These are phyloP conservation scores for Oostethus manadensis DNA, from an alignment of 2,113 vertebrate species.

Conservation along the genomic window DNA sequence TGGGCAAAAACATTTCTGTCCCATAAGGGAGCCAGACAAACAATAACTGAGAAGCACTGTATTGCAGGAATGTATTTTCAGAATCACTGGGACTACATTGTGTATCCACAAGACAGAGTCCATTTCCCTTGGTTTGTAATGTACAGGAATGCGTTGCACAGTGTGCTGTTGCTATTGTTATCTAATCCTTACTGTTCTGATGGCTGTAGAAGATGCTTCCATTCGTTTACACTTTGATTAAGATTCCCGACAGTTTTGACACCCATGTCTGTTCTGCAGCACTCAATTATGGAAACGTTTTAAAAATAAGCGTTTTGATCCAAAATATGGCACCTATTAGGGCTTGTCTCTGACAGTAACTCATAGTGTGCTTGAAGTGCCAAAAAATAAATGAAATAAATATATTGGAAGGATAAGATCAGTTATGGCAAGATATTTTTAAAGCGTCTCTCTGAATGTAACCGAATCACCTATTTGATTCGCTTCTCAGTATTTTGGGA, in stretches of 20 bases:
- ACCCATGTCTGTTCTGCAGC: slow-evolving; percentile 40
- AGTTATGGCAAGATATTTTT: slow-evolving; percentile 39
- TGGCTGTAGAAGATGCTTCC: slow-evolving; percentile 21
- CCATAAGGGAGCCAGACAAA: too few species aligned
- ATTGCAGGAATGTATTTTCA: too few species aligned
- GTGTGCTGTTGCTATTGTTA: slow-evolving; percentile 7
- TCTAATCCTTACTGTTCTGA: slow-evolving; percentile 28
- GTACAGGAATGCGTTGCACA: not conserved
- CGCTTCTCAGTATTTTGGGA: slow-evolving; percentile 19
- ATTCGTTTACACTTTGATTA: slow-evolving; percentile 46
- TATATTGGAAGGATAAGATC: slow-evolving; percentile 27
- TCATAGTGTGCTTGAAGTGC: slow-evolving; percentile 40
- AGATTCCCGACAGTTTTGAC: slow-evolving; percentile 40
- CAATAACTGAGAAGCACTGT: too few species aligned
- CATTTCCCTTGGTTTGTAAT: not conserved
- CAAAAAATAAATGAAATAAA: slow-evolving; percentile 9
- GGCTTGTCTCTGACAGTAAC: slow-evolving; percentile 49
- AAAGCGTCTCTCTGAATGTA: slow-evolving; percentile 20
- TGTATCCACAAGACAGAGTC: too few species aligned
- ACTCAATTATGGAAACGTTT: slow-evolving; percentile 42
- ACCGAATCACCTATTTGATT: not conserved
- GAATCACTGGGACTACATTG: too few species aligned
- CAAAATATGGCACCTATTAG: slow-evolving; percentile 45
- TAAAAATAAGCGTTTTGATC: slow-evolving; percentile 54
- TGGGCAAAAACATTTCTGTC: too few species aligned